Evolutionary conservation across 92 coral and sea anemone genomes (phyloP), one percentile per base, ranked within the genome.

Genomic region (Virgularia gustaviana): DNA sequence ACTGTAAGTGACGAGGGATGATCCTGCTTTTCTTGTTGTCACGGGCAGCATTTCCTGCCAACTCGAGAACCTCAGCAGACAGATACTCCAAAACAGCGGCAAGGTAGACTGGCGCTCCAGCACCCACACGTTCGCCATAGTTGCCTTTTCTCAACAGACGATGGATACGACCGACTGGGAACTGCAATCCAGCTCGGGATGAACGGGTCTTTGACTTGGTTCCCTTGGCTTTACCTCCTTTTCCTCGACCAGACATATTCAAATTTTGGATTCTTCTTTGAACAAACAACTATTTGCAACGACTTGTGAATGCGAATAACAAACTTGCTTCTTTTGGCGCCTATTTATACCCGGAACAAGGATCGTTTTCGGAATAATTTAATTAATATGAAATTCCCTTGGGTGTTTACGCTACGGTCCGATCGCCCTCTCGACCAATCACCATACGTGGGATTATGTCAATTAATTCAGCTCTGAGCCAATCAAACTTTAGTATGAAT

Each of bases 31-130:
- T 86, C 82, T 86, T 86, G 90, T 86, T 86, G 77, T 82, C 90
- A 20, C 87, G 83, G 22, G 90, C 90, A 20, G 90, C 91, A 36
- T 87, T 87, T 51, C 91, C 91, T 57, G 91, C 91, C 83, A 87
- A 80, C 72, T 87, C 91, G 34, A 87, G 74, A 66, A 87, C 80
- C 58, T 87, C 91, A 37, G 91, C 91, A 36, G 83, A 75, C 88
- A 86, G 70, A 56, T 86, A 86, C 45, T 86, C 90, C 27, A 86
- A 77, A 28, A 86, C 90, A 16, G 90, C 91, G 1, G 91, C 91
- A 44, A 87, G 64, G 71, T 87, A 87, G 11, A 87, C 91, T 19
- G 91, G 88, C 1, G 91, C 87, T 1, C 87, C 88, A 4, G 85
- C 91, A 25, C 91, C 88, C 31, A 87, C 88, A 9, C 91, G 86